Evolutionary conservation across 2,113 vertebrate genomes (phyloP).

Genomic region (Naja naja): DNA sequence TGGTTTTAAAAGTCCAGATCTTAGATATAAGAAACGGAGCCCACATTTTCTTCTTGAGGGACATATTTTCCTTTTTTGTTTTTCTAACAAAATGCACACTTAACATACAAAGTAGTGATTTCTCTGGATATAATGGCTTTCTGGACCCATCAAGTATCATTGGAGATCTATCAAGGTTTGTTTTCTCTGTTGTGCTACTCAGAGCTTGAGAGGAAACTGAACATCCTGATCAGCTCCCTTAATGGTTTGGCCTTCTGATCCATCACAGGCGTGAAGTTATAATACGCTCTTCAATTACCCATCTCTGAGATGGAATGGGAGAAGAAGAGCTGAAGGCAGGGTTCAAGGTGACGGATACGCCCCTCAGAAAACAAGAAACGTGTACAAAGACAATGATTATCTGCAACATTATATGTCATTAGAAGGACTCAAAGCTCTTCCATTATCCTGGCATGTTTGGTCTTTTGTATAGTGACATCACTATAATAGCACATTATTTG

Average conservation of each 20-base stretch:
- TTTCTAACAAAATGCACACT: slow-evolving; percentile 27
- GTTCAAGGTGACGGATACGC: slow-evolving; percentile 37
- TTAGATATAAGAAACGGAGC: not conserved
- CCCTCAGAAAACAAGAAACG: slow-evolving; percentile 35
- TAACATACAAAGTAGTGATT: not conserved
- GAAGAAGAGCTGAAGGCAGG: slow-evolving; percentile 26
- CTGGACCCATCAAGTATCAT: slow-evolving; percentile 5
- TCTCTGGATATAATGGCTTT: not conserved
- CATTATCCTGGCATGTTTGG: slow-evolving; percentile 22
- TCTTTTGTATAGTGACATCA: not conserved
- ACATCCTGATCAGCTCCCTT: slow-evolving; percentile 36
- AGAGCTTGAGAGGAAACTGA: slow-evolving; percentile 60
- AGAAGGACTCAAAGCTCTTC: slow-evolving; percentile 27
- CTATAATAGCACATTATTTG: not conserved
- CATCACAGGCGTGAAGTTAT: slow-evolving; percentile 43
- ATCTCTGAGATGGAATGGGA: slow-evolving; percentile 31
- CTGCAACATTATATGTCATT: not conserved
- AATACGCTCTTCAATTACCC: slow-evolving; percentile 61
- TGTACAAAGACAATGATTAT: slow-evolving; percentile 23
- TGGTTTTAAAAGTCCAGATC: too few relatives aligned
- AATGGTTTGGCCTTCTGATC: slow-evolving; percentile 56
- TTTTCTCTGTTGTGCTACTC: slow-evolving; percentile 61
- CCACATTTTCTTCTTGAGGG: not conserved
- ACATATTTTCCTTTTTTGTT: not conserved
- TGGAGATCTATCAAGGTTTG: slow-evolving; percentile 41